Percentiles rank a stretch among this genome's conserved stretches.
These are phyloP conservation scores for Megalops atlanticus DNA, from an alignment of 2,113 vertebrate genomes.

Conservation along the genomic window DNA sequence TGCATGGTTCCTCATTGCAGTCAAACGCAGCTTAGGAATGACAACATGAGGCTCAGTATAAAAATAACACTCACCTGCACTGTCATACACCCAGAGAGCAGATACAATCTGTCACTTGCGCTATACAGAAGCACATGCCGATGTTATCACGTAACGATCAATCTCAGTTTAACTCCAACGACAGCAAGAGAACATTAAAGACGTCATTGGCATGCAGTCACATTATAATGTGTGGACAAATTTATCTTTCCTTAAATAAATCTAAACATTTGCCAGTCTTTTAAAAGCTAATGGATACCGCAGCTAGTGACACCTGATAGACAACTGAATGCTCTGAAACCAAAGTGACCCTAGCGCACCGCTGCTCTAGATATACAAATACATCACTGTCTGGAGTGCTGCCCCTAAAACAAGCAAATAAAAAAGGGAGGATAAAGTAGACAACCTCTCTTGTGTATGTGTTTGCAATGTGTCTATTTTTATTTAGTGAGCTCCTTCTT, in stretches of 20 bases:
- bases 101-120: too few species aligned
- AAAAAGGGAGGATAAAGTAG: background rate
- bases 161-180: too few species aligned
- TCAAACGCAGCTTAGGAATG: constrained; percentile 49
- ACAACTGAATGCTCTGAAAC: constrained; percentile 1
- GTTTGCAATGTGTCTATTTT: background rate
- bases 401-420: background rate
- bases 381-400: background rate
- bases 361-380: background rate
- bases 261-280: too few species aligned
- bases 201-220: too few species aligned
- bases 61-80: background rate
- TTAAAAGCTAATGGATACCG: background rate
- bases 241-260: too few species aligned
- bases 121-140: background rate
- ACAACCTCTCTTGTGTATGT: background rate
- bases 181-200: too few species aligned
- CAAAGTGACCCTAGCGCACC: background rate
- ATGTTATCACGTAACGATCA: too few species aligned
- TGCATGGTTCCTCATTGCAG: constrained; percentile 55
- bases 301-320: background rate
- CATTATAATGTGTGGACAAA: too few species aligned
- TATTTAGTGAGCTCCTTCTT: background rate
- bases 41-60: background rate
- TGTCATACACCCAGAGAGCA: background rate